phyloP scores from a whole-genome alignment of 2,113 vertebrate species.

The Pagrus major region DNA sequence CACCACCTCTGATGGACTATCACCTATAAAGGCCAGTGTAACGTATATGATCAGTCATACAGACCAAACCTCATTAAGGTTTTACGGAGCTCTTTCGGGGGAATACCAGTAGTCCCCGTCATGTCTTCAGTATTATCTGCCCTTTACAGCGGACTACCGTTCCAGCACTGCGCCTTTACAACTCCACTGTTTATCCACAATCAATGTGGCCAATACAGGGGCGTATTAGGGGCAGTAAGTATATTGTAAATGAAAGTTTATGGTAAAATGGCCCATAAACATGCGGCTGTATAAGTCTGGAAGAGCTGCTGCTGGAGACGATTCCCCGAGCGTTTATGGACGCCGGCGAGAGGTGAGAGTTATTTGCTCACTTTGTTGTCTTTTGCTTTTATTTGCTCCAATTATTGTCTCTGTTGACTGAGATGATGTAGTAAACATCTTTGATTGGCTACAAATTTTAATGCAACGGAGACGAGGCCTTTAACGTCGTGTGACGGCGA shows the following conservation, averaged over 20 bases:
- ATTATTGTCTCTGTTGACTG: conserved; percentile 47
- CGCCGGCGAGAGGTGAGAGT: conserved; percentile 27
- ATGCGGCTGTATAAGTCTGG: conserved; percentile 68
- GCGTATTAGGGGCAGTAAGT: conserved; percentile 82
- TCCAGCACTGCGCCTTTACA: conserved; percentile 76
- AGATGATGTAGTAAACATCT: conserved; percentile 1
- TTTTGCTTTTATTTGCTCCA: conserved; percentile 61
- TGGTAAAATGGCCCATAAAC: conserved; percentile 87
- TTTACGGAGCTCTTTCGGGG: not conserved
- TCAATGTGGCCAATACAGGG: conserved; percentile 64
- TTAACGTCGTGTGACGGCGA: no score
- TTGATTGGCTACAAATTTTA: not conserved
- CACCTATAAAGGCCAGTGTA: not conserved
- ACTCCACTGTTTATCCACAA: conserved; percentile 81
- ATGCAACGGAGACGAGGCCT: not conserved
- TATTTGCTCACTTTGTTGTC: conserved; percentile 56
- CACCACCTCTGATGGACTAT: not conserved
- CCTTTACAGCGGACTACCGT: conserved; percentile 71
- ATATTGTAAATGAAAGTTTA: conserved; percentile 85
- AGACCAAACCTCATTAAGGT: not conserved
- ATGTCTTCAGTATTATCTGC: conserved; percentile 55
- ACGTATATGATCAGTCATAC: accelerated
- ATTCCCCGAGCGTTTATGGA: conserved; percentile 50
- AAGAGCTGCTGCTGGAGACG: conserved; percentile 25
- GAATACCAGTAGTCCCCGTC: conserved; percentile 62